Evolutionary conservation across 1,140 invertebrate species (phyloP).

Genomic region (Ruditapes philippinarum): DNA sequence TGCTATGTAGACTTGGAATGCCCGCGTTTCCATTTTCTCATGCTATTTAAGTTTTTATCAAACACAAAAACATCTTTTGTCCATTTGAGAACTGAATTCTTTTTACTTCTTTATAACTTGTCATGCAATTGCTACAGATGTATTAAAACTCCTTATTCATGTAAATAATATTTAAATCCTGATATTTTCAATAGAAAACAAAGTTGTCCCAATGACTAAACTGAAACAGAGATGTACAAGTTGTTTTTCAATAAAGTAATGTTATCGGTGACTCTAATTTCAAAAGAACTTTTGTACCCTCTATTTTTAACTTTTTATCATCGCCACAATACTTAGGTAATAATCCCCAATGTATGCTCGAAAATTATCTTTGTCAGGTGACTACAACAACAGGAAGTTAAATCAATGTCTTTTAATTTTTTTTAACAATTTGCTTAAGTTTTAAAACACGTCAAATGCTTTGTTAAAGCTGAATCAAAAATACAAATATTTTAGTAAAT

Average conservation of each 20-base stretch:
- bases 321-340: too few relatives aligned
- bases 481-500: too few relatives aligned
- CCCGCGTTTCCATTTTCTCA: background rate
- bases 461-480: too few relatives aligned
- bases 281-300: background rate
- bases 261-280: background rate
- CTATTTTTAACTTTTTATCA: background rate
- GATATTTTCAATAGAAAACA: background rate
- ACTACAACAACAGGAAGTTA: background rate
- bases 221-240: background rate
- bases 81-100: background rate
- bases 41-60: background rate
- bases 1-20: background rate
- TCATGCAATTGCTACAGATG: background rate
- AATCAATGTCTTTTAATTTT: too few relatives aligned
- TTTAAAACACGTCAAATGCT: too few relatives aligned
- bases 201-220: background rate
- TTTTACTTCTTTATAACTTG: background rate
- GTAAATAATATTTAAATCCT: background rate
- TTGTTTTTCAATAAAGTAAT: background rate
- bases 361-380: background rate
- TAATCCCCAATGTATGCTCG: too few relatives aligned
- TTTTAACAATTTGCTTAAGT: too few relatives aligned
- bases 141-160: background rate
- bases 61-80: too few relatives aligned